Base-by-base conservation (phyloP, 2,113 vertebrate genomes). In the Carlito syrichta region DNA sequence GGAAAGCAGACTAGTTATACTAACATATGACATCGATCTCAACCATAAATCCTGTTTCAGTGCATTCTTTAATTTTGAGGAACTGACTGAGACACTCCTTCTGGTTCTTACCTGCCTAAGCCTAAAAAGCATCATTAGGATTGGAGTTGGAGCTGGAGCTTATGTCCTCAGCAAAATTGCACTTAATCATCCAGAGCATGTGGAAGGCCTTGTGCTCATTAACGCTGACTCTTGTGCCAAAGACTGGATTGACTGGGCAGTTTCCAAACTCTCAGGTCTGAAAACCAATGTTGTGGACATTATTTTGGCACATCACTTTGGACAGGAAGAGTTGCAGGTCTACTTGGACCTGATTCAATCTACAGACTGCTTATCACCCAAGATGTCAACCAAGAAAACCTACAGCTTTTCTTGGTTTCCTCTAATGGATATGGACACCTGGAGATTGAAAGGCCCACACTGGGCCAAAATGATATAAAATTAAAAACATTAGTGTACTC, bases 191-290 rank as follows among this genome's bases (percentile, higher is more conserved):
- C 99, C 99, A 1, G 97, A 98, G 38, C 95, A 99, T 74, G 99
- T 99, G 63, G 99, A 99, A 92, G 99, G 99, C 63, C 98, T 99
- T 4, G 99, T 99, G 94, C 99, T 99, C 78, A 99, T 99, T 97
- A 99, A 99, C n/a, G 58, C 99, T 20, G 99, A 99, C 98, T 99
- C 99, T 0, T 99, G 99, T 96, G 99, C 99, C 83, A 99, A 99
- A 96, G 99, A 99, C 95, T 99, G 99, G 99, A 99, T 99, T 95
- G 99, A 99, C 97, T 99, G 99, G 99, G 99, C 99, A 71, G 99
- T 99, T 56, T 99, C 99, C 27, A 99, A 99, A 99, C n/a, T n/a
- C n/a, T n/a, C n/a, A n/a, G n/a, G n/a, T n/a, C n/a, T n/a, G n/a
- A n/a, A n/a, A n/a, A n/a, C n/a, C n/a, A n/a, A n/a, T n/a, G n/a